phyloP scores from a whole-genome alignment of 2,113 vertebrate species.

The Aspiorhynchus laticeps region DNA sequence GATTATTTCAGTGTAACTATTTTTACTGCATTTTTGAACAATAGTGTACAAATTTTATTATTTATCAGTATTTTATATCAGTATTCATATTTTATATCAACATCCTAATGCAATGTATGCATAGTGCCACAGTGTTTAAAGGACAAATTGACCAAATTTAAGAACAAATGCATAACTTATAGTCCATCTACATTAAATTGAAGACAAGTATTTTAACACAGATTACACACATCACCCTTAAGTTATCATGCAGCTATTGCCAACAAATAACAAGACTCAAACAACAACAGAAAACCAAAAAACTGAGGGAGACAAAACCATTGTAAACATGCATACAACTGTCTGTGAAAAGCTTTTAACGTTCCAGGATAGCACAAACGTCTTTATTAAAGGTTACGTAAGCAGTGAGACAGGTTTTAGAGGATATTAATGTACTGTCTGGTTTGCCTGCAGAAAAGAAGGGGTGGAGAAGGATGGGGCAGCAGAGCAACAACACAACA shows the following conservation, averaged over 20 bases:
- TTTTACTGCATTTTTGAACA: neutral
- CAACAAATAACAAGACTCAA: neutral
- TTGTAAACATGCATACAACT: slow-evolving; percentile 11
- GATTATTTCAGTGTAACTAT: neutral
- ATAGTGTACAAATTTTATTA: neutral
- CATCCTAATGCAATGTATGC: neutral
- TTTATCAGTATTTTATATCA: neutral
- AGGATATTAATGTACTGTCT: neutral
- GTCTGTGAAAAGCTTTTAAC: slow-evolving; percentile 2
- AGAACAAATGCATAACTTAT: neutral
- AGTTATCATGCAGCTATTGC: neutral
- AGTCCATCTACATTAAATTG: neutral
- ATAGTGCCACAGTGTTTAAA: neutral
- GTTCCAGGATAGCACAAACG: neutral
- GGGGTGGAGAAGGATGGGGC: neutral
- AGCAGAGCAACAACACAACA: neutral
- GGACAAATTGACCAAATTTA: no score
- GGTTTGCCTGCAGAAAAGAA: neutral
- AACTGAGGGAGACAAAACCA: neutral
- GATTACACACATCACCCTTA: neutral
- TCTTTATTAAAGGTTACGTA: neutral
- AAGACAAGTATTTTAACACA: neutral
- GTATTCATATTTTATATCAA: neutral
- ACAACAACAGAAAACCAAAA: neutral
- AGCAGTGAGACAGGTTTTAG: slow-evolving; percentile 15